Percentiles rank a stretch among this genome's conserved stretches.
Conservation (phyloP, 1,140 invertebrate species). For the Araneus ventricosus region DNA sequence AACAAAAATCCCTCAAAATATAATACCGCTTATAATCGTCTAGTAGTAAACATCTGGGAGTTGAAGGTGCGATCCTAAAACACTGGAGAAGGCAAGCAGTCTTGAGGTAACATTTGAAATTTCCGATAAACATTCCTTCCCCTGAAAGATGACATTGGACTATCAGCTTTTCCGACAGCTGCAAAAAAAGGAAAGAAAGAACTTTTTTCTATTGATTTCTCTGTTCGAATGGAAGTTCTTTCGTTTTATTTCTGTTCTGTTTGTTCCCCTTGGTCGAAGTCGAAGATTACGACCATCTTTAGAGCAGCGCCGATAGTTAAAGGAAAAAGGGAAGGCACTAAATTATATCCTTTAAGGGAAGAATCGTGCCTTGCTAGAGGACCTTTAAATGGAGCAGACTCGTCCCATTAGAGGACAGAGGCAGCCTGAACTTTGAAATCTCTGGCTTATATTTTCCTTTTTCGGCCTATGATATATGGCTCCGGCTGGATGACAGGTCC, state of each 20-base stretch:
- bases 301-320: constrained; percentile 1
- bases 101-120: neutral
- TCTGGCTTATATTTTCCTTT: neutral
- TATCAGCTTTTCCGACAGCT: neutral
- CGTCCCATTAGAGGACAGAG: neutral
- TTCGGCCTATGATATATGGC: neutral
- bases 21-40: neutral
- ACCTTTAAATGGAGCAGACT: constrained; percentile 7
- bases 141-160: constrained; percentile 9
- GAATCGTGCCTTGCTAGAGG: neutral
- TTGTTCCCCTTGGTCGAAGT: constrained; percentile 1
- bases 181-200: neutral
- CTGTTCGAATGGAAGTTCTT: neutral
- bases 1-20: too few relatives aligned
- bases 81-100: neutral
- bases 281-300: constrained; percentile 33
- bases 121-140: constrained; percentile 19
- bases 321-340: constrained; percentile 18
- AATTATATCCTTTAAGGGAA: neutral
- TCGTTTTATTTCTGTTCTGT: neutral
- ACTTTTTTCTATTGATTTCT: constrained; percentile 35
- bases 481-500: neutral
- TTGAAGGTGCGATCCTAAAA: neutral
- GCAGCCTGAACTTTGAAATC: neutral
- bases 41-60: neutral